Conservation (phyloP, 92 coral and sea anemone species). For the Heliopora coerulea region DNA sequence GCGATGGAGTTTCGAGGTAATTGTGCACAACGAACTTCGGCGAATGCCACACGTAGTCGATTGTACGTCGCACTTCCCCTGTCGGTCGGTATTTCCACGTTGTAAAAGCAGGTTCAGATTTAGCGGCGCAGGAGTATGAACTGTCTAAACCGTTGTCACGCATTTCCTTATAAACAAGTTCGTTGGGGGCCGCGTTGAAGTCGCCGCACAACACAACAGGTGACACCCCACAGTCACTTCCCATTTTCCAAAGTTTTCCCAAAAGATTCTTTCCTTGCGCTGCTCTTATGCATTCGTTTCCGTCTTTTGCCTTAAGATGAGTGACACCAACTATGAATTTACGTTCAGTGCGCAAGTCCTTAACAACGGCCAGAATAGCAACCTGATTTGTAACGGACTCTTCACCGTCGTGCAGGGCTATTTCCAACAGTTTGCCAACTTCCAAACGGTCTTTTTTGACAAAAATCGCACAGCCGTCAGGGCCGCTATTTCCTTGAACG, state of each 20-base stretch:
- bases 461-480: slow-evolving; percentile 93
- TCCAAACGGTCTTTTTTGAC: slow-evolving; percentile 70
- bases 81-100: slow-evolving; percentile 84
- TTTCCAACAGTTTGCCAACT: slow-evolving; percentile 50
- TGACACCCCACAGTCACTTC: slow-evolving; percentile 46
- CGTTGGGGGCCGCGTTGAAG: slow-evolving; percentile 93
- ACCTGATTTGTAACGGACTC: slow-evolving; percentile 74
- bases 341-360: slow-evolving; percentile 52
- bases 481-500: slow-evolving; percentile 72
- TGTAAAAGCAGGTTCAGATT: slow-evolving; percentile 70
- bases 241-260: slow-evolving; percentile 50
- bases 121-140: slow-evolving; percentile 65
- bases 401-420: slow-evolving; percentile 59
- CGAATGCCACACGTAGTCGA: slow-evolving; percentile 91
- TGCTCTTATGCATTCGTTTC: slow-evolving; percentile 55
- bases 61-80: slow-evolving; percentile 85
- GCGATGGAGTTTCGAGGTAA: slow-evolving; percentile 61
- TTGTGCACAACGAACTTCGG: slow-evolving; percentile 57
- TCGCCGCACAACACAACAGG: slow-evolving; percentile 79
- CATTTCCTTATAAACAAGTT: slow-evolving; percentile 75
- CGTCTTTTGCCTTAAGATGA: slow-evolving; percentile 91
- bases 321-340: slow-evolving; percentile 67
- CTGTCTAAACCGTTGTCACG: slow-evolving; percentile 59
- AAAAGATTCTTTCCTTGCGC: slow-evolving; percentile 69
- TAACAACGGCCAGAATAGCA: slow-evolving; percentile 63